Base-by-base conservation (phyloP, 2,113 vertebrate genomes). In the Percopsis transmontana region DNA sequence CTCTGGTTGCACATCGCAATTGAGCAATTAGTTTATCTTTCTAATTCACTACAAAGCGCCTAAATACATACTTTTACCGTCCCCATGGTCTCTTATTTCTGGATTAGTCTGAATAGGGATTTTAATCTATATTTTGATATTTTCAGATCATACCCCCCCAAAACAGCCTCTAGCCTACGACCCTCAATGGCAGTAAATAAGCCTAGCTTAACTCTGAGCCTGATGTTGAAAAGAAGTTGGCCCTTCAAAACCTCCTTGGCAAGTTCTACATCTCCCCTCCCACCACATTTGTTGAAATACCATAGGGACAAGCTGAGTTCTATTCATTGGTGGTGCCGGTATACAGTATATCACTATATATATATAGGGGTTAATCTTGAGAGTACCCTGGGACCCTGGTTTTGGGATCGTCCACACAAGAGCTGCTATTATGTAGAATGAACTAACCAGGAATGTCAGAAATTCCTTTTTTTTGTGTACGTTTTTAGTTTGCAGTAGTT, bases 331-430 rank as follows among this genome's bases (percentile, higher is more conserved):
- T 59, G 68, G 58, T 58, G 42, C 69, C 76, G 66, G 70, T 83
- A 77, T 76, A 89, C 84, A 82, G 84, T 33, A 90, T 89, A 83
- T 77, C 33, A 44, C 3, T 12, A 12, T 5, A 12, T 5, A 12
- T 5, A 41, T 41, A 12, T 12, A 16, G 42, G 12, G 42, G 15
- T 45, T 45, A 12, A 45, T 47, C 14, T 47, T 47, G 8, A n/a
- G 27, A 33, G 27, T 33, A 33, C 27, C 27, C 27, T 6, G 4
- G 8, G 5, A 33, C 79, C 62, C 70, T 57, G 84, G 66, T 81
- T 61, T 23, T 52, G 74, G 76, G 75, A 81, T 74, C 68, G 81
- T 87, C 84, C 64, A 68, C 33, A 73, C 82, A 70, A 75, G 84
- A 82, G 89, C 80, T 85, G 85, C 81, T 76, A 27, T 72, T 81